Base-by-base conservation (phyloP, 2,888 invertebrate genomes). In the Parascotia fuliginaria region DNA sequence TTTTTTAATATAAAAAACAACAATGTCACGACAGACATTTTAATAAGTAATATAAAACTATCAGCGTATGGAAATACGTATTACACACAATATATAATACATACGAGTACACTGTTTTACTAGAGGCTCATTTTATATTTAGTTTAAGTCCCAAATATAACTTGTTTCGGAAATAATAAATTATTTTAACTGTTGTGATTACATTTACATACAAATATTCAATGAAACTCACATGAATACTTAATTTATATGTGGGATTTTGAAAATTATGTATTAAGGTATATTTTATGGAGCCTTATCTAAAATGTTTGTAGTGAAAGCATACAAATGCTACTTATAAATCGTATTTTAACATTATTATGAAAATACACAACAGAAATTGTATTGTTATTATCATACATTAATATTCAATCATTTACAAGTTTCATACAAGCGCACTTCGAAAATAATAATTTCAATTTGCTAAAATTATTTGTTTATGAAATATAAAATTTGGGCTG, bases 1-100 rank as follows among this genome's bases (percentile, higher is more conserved):
- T 50, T 70, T 62, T 39, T 65, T n/a, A n/a, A 53, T 55, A 61
- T 70, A 74, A 50, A 70, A 73, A 78, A 75, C 60, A 72, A 75
- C 65, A 60, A 38, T 52, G 45, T 56, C 51, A 7, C 40, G 46
- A n/a, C 43, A 47, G 54, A 63, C 57, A 50, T 48, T 57, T 46
- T 49, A 34, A 40, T 57, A 44, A 41, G 11, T 42, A 48, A 53
- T 60, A 63, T 53, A 63, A 63, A 59, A 59, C 60, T 68, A 60
- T 41, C 40, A 53, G 11, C 47, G 42, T 47, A 49, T 29, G 41
- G 16, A 38, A 44, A 54, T 13, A 38, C 14, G 27, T 39, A 29
- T 39, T 45, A 33, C 44, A 37, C n/a, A n/a, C n/a, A 33, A 36
- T 36, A 36, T 34, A 34, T 42, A 33, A 38, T 40, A 51, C 29